phyloP scores from a whole-genome alignment of 2,113 vertebrate genomes.

The Elachura formosa region DNA sequence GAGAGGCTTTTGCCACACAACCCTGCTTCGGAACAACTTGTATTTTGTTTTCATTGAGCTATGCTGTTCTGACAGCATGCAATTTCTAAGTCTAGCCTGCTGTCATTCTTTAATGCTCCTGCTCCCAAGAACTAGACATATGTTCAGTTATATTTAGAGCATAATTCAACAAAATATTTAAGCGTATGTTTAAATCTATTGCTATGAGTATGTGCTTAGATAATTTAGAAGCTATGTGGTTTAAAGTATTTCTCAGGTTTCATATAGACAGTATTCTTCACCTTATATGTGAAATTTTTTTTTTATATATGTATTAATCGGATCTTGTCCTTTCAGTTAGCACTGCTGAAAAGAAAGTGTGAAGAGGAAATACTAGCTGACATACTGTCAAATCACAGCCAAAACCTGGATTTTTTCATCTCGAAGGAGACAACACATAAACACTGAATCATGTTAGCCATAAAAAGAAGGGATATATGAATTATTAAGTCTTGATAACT shows the following conservation, averaged over 20 bases:
- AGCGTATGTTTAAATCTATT: not conserved
- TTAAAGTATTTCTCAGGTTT: not conserved
- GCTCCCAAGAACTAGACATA: not conserved
- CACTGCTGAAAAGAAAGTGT: not conserved
- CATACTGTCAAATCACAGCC: not conserved
- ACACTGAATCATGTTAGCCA: not conserved
- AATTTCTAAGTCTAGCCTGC: not conserved
- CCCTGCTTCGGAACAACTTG: not conserved
- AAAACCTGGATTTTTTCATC: not conserved
- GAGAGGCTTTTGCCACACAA: not conserved
- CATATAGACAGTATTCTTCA: not conserved
- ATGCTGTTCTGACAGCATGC: not conserved
- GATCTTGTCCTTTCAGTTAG: not conserved
- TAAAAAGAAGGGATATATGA: not conserved
- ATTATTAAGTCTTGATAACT: not conserved
- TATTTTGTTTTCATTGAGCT: not conserved
- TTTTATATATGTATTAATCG: not conserved
- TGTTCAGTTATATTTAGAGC: not conserved
- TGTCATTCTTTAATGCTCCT: not conserved
- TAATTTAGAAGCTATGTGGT: not conserved
- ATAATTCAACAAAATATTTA: not conserved
- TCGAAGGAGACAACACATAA: not conserved
- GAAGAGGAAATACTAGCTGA: not conserved
- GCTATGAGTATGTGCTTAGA: not conserved
- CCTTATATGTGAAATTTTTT: not conserved